phyloP scores from a whole-genome alignment of 2,797 vertebrate species.

The Gobio occitaniae region DNA sequence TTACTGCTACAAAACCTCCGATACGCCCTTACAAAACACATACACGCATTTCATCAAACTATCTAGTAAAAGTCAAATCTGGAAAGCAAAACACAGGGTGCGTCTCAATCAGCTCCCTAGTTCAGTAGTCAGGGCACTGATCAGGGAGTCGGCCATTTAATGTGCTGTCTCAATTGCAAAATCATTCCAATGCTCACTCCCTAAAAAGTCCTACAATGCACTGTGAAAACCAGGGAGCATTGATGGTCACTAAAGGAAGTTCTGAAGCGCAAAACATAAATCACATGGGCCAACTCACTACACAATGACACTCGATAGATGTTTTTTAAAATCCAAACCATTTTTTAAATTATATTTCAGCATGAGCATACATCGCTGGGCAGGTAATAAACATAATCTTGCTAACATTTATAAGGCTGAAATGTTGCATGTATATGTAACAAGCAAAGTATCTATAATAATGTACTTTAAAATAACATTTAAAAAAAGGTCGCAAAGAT shows the following conservation, averaged over 20 bases:
- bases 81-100: not conserved
- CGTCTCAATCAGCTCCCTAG: not conserved
- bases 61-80: not conserved
- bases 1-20: not conserved
- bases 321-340: not conserved
- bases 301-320: not conserved
- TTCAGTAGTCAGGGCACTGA: not conserved
- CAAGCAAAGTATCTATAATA: not conserved
- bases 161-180: not conserved
- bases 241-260: not conserved
- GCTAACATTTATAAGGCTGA: not conserved
- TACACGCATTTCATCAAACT: conserved; percentile 3
- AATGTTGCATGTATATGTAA: not conserved
- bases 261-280: not conserved
- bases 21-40: not conserved
- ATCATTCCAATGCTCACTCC: not conserved
- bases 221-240: not conserved
- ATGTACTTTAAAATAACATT: not conserved
- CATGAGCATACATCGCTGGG: not conserved
- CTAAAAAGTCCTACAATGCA: not conserved
- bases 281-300: not conserved
- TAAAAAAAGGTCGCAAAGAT: not conserved
- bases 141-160: not conserved
- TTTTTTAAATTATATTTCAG: not conserved
- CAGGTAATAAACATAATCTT: not conserved